These are phyloP conservation scores for Platyura marginata DNA, from an alignment of 1,140 invertebrate species.

Conservation along the genomic window DNA sequence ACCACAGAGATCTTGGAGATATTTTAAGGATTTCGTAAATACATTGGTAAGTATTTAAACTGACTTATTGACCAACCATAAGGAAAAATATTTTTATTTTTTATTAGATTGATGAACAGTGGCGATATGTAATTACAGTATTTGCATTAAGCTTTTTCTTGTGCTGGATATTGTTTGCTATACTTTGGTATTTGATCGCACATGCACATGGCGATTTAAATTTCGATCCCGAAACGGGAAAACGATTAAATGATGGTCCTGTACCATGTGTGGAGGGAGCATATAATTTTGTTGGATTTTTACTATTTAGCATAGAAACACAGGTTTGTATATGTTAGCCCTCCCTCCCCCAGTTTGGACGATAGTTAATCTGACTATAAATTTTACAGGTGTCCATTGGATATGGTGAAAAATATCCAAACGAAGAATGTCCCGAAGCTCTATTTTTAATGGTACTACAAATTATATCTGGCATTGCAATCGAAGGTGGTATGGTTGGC, in stretches of 20 bases:
- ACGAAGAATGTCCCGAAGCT: conserved; percentile 66
- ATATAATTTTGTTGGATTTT: conserved; percentile 31
- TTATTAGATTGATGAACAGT: conserved; percentile 32
- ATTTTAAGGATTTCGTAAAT: conserved; percentile 36
- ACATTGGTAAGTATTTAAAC: conserved; percentile 30
- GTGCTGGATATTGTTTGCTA: conserved; percentile 32
- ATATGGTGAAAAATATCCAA: conserved; percentile 54
- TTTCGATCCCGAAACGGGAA: conserved; percentile 14
- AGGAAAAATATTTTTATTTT: neutral
- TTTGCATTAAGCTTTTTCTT: conserved; percentile 29
- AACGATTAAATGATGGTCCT: conserved; percentile 15
- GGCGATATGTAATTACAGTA: conserved; percentile 35
- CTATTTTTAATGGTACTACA: conserved; percentile 48
- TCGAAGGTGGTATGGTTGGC: conserved; percentile 35
- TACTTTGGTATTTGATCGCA: conserved; percentile 29
- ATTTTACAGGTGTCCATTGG: conserved; percentile 39
- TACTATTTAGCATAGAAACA: conserved; percentile 40
- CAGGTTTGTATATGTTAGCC: conserved; percentile 21
- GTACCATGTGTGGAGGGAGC: conserved; percentile 28
- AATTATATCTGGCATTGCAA: conserved; percentile 32
- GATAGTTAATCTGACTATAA: neutral
- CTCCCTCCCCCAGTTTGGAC: neutral
- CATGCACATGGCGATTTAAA: conserved; percentile 30
- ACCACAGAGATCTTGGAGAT: conserved; percentile 30
- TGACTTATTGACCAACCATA: too few species aligned